These are phyloP conservation scores for Pogonomyrmex barbatus DNA, from an alignment of 1,140 invertebrate genomes.

Conservation along the genomic window DNA sequence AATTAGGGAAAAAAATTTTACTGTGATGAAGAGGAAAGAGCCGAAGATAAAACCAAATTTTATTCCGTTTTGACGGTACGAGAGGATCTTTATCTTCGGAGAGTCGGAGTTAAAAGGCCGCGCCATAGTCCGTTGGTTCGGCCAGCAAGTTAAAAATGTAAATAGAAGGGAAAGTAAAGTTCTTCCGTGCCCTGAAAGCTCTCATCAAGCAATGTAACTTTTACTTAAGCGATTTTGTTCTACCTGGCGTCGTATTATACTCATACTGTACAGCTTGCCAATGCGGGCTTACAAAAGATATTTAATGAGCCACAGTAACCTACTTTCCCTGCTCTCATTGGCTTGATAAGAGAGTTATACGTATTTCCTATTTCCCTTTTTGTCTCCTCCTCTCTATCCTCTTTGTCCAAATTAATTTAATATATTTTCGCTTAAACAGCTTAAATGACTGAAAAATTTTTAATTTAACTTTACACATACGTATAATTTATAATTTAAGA, in stretches of 20 bases:
- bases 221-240: slow-evolving; percentile 63
- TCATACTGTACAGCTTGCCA: slow-evolving; percentile 33
- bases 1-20: slow-evolving; percentile 15
- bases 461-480: neutral
- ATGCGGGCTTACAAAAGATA: slow-evolving; percentile 54
- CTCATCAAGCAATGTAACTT: slow-evolving; percentile 63
- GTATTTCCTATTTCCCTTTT: neutral
- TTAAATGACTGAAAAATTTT: neutral
- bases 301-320: slow-evolving; percentile 53
- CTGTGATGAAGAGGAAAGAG: neutral
- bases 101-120: slow-evolving; percentile 43
- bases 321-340: slow-evolving; percentile 33
- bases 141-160: slow-evolving; percentile 62
- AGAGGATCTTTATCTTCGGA: slow-evolving; percentile 37
- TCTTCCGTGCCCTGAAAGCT: slow-evolving; percentile 47
- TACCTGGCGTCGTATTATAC: slow-evolving; percentile 37
- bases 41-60: slow-evolving; percentile 45
- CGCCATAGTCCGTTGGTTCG: neutral
- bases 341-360: slow-evolving; percentile 8
- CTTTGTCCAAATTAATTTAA: neutral
- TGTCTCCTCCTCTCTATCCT: neutral
- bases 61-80: slow-evolving; percentile 18
- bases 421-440: neutral
- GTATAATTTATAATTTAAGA: slow-evolving; percentile 9
- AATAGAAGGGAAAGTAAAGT: slow-evolving; percentile 58